Base-by-base conservation (phyloP, 2,888 invertebrate genomes). In the Machimus rusticus region DNA sequence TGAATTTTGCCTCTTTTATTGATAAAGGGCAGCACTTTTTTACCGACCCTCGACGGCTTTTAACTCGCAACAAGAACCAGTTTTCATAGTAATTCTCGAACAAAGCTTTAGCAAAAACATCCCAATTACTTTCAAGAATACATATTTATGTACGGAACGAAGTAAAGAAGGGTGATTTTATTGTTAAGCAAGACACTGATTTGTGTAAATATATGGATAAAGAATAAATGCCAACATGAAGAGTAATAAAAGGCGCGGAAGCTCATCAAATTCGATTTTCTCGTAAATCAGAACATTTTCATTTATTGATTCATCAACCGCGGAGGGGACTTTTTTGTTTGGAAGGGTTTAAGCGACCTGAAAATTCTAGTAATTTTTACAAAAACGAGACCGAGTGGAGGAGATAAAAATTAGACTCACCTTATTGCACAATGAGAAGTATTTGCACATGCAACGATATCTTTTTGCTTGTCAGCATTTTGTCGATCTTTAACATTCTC, bases 371-470 rank as follows among this genome's bases (percentile, higher is more conserved):
- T n/a, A n/a, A n/a, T n/a, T n/a, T n/a, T n/a, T n/a, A n/a, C n/a
- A n/a, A n/a, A n/a, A n/a, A n/a, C n/a, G n/a, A n/a, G n/a, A n/a
- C n/a, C n/a, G n/a, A n/a, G n/a, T n/a, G n/a, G n/a, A n/a, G n/a
- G n/a, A n/a, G n/a, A n/a, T n/a, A 16, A 16, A 43, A 76, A 76
- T 76, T 28, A 6, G 3, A 76, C 34, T 81, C 87, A 88, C 88
- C 88, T 89, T 86, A 89, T 88, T 87, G 88, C 86, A 86, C 87
- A 74, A n/a, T 46, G 76, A 16, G 87, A 86, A 43, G 51, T 46
- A 86, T 87, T 88, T 74, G 79, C 55, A 74, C 51, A 55, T 46
- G 81, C 31, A 81, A 28, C 57, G 37, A 90, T 90, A 55, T 87
- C 87, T 55, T 88, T 86, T 9, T 19, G 57, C 37, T 82, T 82